Evolutionary conservation across 2,113 vertebrate species (phyloP), one percentile per base, ranked within the genome.

Genomic region (Dasyurus viverrinus): DNA sequence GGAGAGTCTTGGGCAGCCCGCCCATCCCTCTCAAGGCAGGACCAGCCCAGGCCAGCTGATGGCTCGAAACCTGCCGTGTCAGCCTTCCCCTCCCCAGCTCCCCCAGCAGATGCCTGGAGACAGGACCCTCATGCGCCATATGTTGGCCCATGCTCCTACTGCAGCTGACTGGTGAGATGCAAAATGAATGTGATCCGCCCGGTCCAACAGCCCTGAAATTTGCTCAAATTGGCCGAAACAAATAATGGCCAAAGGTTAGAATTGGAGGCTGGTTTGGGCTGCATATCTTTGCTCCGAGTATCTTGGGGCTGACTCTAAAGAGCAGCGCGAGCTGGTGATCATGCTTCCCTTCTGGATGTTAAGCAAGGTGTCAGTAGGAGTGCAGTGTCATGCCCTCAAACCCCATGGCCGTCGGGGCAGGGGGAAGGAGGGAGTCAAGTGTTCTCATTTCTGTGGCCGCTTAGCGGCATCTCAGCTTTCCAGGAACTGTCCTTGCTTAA

Each of bases 191-290:
- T 95, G 94, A 42, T 0, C 6, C 93, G 95, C 95, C 96, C 97
- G 96, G 96, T 95, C 89, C 90, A 95, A 94, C 54, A 36, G 97
- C 97, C 94, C 97, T 91, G 54, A 93, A 94, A 96, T 94, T 24
- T 96, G 92, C 96, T n/a, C n/a, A n/a, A n/a, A n/a, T n/a, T n/a
- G n/a, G n/a, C n/a, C 50, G 90, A 90, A 95, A 92, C 25, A 84
- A 94, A 0, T 1, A 68, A 48, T 16, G 36, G 76, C 47, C 54
- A 53, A 26, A 2, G 12, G 54, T n/a, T 90, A 46, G 12, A 48
- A 90, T 93, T 96, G 92, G 11, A 11, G 30, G 12, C 50, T 36
- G 14, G 60, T 36, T n/a, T 36, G 60, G 60, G 12, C 52, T 55
- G 30, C 47, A 92, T 57, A 16, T 68, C 60, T 76, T 5, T 47